Evolutionary conservation across 2,797 vertebrate genomes (phyloP).

Genomic region (Gallirallus australis): DNA sequence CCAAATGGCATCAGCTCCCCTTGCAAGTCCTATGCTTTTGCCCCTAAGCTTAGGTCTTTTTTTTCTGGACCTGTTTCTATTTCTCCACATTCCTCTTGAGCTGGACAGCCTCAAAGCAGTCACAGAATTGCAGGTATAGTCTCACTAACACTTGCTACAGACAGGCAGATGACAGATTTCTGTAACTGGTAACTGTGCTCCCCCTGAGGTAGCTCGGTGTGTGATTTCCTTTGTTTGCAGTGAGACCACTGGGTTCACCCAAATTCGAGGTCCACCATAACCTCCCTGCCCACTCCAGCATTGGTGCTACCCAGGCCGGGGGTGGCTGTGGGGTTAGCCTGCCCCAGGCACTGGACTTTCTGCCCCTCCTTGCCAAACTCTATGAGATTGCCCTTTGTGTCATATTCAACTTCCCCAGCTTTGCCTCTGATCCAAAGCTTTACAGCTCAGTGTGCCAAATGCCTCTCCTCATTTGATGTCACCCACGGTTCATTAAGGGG

Average conservation of each 20-base stretch:
- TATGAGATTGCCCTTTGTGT: background rate
- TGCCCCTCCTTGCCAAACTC: background rate
- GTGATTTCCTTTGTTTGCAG: background rate
- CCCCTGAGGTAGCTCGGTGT: background rate
- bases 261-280: background rate
- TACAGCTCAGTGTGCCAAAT: background rate
- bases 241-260: background rate
- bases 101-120: background rate
- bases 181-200: accelerated
- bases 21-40: background rate
- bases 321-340: background rate
- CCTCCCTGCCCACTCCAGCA: background rate
- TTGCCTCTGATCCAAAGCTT: background rate
- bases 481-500: background rate
- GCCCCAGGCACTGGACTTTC: background rate
- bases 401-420: background rate
- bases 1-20: background rate
- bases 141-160: accelerated
- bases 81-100: background rate
- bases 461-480: background rate
- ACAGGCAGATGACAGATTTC: background rate
- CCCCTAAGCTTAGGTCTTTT: background rate
- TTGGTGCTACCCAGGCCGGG: background rate
- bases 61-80: background rate
- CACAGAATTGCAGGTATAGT: background rate